Base-by-base conservation (phyloP, 1,140 invertebrate species). In the Thaumetopoea pityocampa region DNA sequence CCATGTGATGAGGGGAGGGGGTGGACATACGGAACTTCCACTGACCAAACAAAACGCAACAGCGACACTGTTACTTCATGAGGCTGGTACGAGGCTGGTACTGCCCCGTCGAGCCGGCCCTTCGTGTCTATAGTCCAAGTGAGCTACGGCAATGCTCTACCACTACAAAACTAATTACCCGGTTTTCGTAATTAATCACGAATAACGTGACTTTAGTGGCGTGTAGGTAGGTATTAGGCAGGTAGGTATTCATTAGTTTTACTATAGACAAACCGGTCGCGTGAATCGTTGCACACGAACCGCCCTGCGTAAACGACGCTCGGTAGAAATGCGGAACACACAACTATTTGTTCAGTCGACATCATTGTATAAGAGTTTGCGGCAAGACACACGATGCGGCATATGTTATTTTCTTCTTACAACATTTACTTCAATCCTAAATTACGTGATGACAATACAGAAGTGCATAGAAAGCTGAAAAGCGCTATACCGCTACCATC, bases 301-400 rank as follows among this genome's bases (percentile, higher is more conserved):
- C 58, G 54, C 60, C 60, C 59, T 68, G 65, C 65, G 65, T 73
- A 80, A 79, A 81, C 69, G 73, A 77, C 68, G 70, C 68, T 76
- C 60, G 64, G 61, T 81, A 81, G 77, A 81, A 84, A 84, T 78
- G 77, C 80, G 80, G 74, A 81, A 83, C 79, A 78, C 68, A 78
- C 51, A 72, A 67, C 68, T 73, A 74, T 79, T 79, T 79, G 77
- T 78, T 76, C 67, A 73, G 76, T 79, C 62, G 70, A 72, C 76
- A 76, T 76, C 62, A 83, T 83, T 83, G 77, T 81, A 79, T 80
- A 81, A 83, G 72, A 74, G 67, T 80, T 80, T 83, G 79, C 59
- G 53, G 60, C 70, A 78, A 71, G 52, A 52, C 63, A 66, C 48
- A 62, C 71, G 49, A 64, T 60, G 42, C 48, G 62, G 68, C 74